Conservation (phyloP, 1,140 invertebrate genomes). For the Kradibia gibbosae region DNA sequence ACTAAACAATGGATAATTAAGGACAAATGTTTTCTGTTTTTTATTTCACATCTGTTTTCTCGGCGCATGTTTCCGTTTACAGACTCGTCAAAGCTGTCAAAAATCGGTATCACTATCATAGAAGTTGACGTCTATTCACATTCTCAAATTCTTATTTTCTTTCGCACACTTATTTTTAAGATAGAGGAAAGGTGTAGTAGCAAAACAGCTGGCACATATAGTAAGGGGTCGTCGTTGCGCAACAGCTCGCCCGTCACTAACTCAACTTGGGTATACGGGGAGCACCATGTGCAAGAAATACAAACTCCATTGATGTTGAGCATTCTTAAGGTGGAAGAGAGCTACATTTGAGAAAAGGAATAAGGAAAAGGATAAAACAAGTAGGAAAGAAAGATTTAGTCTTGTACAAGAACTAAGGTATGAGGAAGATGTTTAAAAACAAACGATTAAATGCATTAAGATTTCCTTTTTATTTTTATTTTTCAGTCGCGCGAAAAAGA, state of each 20-base stretch:
- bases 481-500: not conserved
- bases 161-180: not conserved
- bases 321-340: not conserved
- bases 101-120: not conserved
- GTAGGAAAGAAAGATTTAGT: not conserved
- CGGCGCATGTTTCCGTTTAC: too few species aligned
- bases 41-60: too few species aligned
- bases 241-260: conserved; percentile 60
- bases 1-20: too few species aligned
- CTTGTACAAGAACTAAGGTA: not conserved
- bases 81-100: not conserved
- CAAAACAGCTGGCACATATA: conserved; percentile 56
- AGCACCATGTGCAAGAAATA: conserved; percentile 56
- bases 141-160: not conserved
- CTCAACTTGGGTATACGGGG: conserved; percentile 54
- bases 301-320: conserved; percentile 60
- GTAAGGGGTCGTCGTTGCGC: conserved; percentile 17
- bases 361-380: not conserved
- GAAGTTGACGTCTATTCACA: too few species aligned
- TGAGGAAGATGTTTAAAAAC: not conserved
- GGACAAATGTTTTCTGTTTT: too few species aligned
- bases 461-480: not conserved
- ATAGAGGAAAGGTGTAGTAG: conserved; percentile 44
- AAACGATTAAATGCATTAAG: conserved; percentile 1
- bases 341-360: not conserved